Base-by-base conservation (phyloP, 1,140 invertebrate species). In the Palaemon carinicauda region DNA sequence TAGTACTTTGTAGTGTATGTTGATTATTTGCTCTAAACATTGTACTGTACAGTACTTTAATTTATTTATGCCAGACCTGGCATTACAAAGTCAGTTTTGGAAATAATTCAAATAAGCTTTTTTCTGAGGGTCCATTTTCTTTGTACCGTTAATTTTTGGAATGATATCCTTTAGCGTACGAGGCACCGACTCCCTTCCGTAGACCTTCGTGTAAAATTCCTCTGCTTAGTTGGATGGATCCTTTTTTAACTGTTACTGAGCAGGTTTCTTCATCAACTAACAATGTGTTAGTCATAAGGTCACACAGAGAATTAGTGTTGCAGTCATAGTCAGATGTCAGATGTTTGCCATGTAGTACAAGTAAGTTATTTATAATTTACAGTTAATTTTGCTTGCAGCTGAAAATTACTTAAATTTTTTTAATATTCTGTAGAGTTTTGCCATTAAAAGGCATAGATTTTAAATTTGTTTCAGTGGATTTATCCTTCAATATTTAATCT, bases 311-410 rank as follows among this genome's bases (percentile, higher is more conserved):
- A 27, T 29, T 51, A 79, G 21, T 27, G 33, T 79, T 51, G 52
- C 65, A 50, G 52, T 60, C 69, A 65, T 78, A 75, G 77, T 77
- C 56, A 65, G 33, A 60, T 69, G 77, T 77, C 56, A 65, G 33
- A 60, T 69, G 82, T 77, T 75, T 85, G 82, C 82, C 82, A 85
- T 79, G 82, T 85, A 85, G 82, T 85, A 85, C 82, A 85, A 85
- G 75, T 85, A 85, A 85, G 82, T 85, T 80, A 56, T 85, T 27
- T 69, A 52, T 78, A 52, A 51, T 51, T 79, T 51, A 52, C 81
- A 51, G 24, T 85, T 75, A 78, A 24, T 85, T 77, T 52, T 84
- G 82, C 82, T 85, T 85, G 81, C 74, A 82, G 81, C 33, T 51
- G 79, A 69, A 33, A 78, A 56, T 75, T 75, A 79, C 82, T 85